Evolutionary conservation across 2,888 invertebrate species (phyloP).

Genomic region (Acleris holmiana): DNA sequence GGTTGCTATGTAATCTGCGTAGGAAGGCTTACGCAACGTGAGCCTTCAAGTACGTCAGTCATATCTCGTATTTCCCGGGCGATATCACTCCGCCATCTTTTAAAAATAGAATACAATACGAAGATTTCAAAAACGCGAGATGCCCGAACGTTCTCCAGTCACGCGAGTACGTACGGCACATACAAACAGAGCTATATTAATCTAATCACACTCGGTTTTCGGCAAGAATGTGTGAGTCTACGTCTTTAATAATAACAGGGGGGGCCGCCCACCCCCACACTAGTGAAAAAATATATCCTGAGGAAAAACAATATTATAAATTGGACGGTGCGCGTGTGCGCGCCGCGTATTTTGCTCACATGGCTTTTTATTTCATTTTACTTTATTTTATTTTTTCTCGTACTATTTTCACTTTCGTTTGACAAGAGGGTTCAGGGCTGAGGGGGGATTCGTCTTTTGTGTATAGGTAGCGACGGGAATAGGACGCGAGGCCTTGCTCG

Average conservation of each 20-base stretch:
- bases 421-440: slow-evolving; percentile 28
- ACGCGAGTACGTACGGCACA: slow-evolving; percentile 19
- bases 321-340: slow-evolving; percentile 70
- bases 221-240: slow-evolving; percentile 81
- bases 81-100: slow-evolving; percentile 14
- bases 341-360: slow-evolving; percentile 66
- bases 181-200: slow-evolving; percentile 73
- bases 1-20: neutral
- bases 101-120: slow-evolving; percentile 29
- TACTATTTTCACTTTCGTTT: slow-evolving; percentile 63
- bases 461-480: neutral
- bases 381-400: slow-evolving; percentile 73
- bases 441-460: slow-evolving; percentile 8
- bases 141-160: slow-evolving; percentile 8
- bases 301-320: slow-evolving; percentile 85
- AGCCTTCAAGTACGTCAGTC: slow-evolving; percentile 1
- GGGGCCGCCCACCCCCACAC: slow-evolving; percentile 61
- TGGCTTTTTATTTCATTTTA: slow-evolving; percentile 77
- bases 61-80: slow-evolving; percentile 14
- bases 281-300: slow-evolving; percentile 84
- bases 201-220: slow-evolving; percentile 81
- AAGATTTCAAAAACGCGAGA: slow-evolving; percentile 27
- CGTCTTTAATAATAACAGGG: slow-evolving; percentile 84
- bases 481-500: slow-evolving; percentile 1
- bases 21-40: neutral